A percentile compares a stretch with the other conserved stretches of the same genome.
Evolutionary conservation across 2,797 vertebrate species (phyloP).

Genomic region (Pseudotriccus pelzelni): DNA sequence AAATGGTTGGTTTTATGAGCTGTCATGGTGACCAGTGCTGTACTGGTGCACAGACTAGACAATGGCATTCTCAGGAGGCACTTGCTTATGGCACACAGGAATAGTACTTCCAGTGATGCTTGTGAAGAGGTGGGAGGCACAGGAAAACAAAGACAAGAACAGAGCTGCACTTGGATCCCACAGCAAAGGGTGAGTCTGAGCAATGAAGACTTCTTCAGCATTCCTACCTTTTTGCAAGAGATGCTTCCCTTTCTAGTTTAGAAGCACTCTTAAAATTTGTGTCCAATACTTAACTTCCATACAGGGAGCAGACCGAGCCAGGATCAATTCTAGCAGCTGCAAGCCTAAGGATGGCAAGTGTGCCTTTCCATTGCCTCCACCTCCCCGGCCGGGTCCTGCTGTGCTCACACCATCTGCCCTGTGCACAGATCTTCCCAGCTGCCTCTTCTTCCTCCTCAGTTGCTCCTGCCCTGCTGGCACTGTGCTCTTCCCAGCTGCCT

Average conservation of each 20-base stretch:
- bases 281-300: not conserved
- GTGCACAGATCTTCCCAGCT: fast-evolving
- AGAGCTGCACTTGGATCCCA: not conserved
- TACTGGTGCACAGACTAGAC: not conserved
- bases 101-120: not conserved
- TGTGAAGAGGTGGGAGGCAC: not conserved
- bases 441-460: fast-evolving
- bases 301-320: not conserved
- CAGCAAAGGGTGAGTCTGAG: not conserved
- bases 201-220: not conserved
- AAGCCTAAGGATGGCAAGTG: not conserved
- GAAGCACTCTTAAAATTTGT: not conserved
- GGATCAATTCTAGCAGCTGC: not conserved
- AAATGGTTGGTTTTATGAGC: not conserved
- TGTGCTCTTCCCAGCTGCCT: not conserved
- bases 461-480: not conserved
- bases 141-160: not conserved
- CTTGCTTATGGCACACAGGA: not conserved
- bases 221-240: not conserved
- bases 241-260: not conserved
- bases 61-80: not conserved
- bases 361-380: not conserved
- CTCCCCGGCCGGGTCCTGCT: not conserved
- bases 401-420: not conserved
- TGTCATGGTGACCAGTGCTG: not conserved